Evolutionary conservation across 1,140 invertebrate genomes (phyloP).

Genomic region (Pachypsylla venusta): DNA sequence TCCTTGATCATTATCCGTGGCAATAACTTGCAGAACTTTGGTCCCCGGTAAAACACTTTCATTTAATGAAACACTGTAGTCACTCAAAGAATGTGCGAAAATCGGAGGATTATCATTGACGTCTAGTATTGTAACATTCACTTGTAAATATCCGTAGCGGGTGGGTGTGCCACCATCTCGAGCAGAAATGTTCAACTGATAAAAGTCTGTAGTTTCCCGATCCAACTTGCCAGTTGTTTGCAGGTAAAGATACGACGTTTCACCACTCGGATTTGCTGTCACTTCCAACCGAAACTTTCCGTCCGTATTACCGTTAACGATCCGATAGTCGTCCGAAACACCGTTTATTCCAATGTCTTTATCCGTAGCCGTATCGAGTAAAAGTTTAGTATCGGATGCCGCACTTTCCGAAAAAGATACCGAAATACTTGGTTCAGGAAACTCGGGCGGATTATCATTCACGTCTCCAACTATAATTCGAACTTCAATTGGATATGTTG

Average conservation of each 20-base stretch:
- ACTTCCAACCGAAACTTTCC: conserved; percentile 73
- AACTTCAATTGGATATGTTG: conserved; percentile 85
- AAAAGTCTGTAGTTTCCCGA: conserved; percentile 65
- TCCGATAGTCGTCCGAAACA: conserved; percentile 70
- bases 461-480: conserved; percentile 69
- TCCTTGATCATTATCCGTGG: conserved; percentile 78
- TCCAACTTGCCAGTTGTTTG: conserved; percentile 82
- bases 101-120: conserved; percentile 91
- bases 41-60: conserved; percentile 83
- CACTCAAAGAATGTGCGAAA: conserved; percentile 64
- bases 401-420: conserved; percentile 84
- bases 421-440: conserved; percentile 71
- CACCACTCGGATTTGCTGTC: conserved; percentile 72
- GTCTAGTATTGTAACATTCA: conserved; percentile 82
- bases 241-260: conserved; percentile 74
- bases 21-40: conserved; percentile 71
- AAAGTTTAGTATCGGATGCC: conserved; percentile 62
- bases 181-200: conserved; percentile 77
- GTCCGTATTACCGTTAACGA: conserved; percentile 72
- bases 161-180: conserved; percentile 68
- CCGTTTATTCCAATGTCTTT: conserved; percentile 71
- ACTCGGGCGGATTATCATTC: conserved; percentile 79
- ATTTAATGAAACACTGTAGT: conserved; percentile 79
- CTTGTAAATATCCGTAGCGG: conserved; percentile 63
- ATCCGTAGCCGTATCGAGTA: conserved; percentile 77